Evolutionary conservation across 2,113 vertebrate genomes (phyloP).

Genomic region (Peromyscus leucopus): DNA sequence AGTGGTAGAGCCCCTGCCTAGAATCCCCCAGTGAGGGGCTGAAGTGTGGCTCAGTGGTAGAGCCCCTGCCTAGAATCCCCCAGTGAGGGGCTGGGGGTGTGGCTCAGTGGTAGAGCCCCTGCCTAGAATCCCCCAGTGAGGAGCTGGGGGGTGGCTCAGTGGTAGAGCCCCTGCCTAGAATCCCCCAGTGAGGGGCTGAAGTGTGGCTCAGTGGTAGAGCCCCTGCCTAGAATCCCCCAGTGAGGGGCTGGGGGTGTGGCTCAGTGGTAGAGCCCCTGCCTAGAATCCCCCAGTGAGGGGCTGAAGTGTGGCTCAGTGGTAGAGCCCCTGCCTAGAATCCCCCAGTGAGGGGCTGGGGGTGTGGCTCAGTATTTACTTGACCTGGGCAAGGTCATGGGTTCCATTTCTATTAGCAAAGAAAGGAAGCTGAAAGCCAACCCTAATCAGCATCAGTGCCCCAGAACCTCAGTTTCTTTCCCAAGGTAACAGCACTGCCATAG

Average conservation of each 20-base stretch:
- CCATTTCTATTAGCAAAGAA: not conserved
- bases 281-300: not conserved
- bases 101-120: too few relatives aligned
- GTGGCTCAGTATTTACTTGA: not conserved
- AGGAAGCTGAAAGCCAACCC: slow-evolving; percentile 19
- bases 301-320: not conserved
- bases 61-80: not conserved
- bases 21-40: not conserved
- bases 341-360: not conserved
- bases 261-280: not conserved
- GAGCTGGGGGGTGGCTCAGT: too few relatives aligned
- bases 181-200: too few relatives aligned
- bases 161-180: too few relatives aligned
- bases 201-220: too few relatives aligned
- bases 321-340: not conserved
- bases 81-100: too few relatives aligned
- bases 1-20: not conserved
- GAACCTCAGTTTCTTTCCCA: not conserved
- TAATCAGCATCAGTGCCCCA: not conserved
- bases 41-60: not conserved
- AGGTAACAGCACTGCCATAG: not conserved
- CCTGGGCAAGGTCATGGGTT: not conserved
- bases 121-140: too few relatives aligned
- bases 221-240: too few relatives aligned
- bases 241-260: not conserved